Base-by-base conservation (phyloP, 2,797 vertebrate species). In the Sebastes kiyomatsui region DNA sequence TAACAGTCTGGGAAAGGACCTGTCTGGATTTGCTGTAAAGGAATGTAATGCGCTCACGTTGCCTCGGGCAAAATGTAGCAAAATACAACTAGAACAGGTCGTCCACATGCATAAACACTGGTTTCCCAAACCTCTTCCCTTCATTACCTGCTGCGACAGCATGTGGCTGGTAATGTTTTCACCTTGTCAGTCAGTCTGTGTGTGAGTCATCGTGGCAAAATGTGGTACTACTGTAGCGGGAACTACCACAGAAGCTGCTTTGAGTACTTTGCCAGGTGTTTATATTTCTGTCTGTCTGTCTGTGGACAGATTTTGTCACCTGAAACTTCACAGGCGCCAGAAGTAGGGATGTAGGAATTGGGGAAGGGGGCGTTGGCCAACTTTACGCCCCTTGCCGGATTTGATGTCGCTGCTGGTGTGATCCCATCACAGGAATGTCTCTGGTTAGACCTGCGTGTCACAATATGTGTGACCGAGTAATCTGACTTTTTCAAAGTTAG, bases 21-120 rank as follows among this genome's bases (percentile, higher is more conserved):
- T 1, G 85, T 73, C 67, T 81, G 81, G 85, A 84, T 84, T 25
- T 70, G 85, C 27, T 69, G 18, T 33, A 3, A 12, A 83, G 81
- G 85, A 83, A 87, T 83, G 81, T 72, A 13, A 64, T 23, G 9
- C 2, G 14, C 67, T 74, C 74, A 25, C 3, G 5, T 14, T 32
- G 54, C 66, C 65, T 64, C 11, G 2, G 16, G 70, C 49, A 18
- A 30, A 71, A 68, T 6, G 7, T 38, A 65, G 58, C 35, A 68
- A 64, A 70, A 55, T 16, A 59, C 32, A 46, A 5, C 54, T 7
- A 6, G 2, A 73, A 46, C 12, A 3, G 2, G 16, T 38, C 2
- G 27, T 74, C 23, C 61, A 64, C 18, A n/a, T 56, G 27, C 30
- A 72, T 68, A 77, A 77, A 58, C 42, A 73, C 20, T 1, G 13